Percentiles rank a stretch among this genome's conserved stretches.
Conservation (phyloP, 2,113 vertebrate genomes). For the Notechis scutatus region DNA sequence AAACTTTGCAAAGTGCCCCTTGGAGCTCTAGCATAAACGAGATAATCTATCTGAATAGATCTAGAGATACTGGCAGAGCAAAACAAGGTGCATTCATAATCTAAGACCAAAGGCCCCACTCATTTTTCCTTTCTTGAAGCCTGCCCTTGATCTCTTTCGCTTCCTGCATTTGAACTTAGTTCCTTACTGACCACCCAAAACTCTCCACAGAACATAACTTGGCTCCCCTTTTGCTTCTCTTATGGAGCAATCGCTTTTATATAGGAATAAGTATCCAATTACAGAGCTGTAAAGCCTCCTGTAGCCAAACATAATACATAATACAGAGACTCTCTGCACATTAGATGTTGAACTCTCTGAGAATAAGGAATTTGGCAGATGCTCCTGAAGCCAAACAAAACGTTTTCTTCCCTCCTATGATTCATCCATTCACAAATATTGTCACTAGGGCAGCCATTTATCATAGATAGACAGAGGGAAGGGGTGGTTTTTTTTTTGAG, state of each 20-base stretch:
- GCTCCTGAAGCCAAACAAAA: slow-evolving; percentile 39
- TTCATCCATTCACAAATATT: slow-evolving; percentile 49
- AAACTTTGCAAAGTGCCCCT: neutral
- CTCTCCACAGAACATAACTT: slow-evolving; percentile 52
- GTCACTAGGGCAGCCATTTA: slow-evolving; percentile 12
- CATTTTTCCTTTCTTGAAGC: neutral
- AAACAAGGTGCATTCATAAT: neutral
- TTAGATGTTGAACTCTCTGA: slow-evolving; percentile 59
- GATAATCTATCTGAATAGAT: neutral
- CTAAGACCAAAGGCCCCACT: slow-evolving; percentile 13
- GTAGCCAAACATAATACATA: slow-evolving; percentile 61
- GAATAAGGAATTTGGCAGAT: slow-evolving; percentile 53
- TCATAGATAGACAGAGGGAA: neutral
- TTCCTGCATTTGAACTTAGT: slow-evolving; percentile 39
- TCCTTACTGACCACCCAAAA: slow-evolving; percentile 26
- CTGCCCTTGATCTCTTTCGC: slow-evolving; percentile 33
- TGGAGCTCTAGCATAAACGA: neutral
- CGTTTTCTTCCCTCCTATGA: neutral
- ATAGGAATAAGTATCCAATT: slow-evolving; percentile 62
- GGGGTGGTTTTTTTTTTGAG: no score
- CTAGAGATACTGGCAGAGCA: neutral
- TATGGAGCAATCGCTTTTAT: slow-evolving; percentile 61
- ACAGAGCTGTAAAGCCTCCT: slow-evolving; percentile 40
- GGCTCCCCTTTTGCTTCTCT: slow-evolving; percentile 20
- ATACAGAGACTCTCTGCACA: slow-evolving; percentile 20